phyloP scores from a whole-genome alignment of 2,113 vertebrate species.

The Rhynchopsitta pachyrhyncha region DNA sequence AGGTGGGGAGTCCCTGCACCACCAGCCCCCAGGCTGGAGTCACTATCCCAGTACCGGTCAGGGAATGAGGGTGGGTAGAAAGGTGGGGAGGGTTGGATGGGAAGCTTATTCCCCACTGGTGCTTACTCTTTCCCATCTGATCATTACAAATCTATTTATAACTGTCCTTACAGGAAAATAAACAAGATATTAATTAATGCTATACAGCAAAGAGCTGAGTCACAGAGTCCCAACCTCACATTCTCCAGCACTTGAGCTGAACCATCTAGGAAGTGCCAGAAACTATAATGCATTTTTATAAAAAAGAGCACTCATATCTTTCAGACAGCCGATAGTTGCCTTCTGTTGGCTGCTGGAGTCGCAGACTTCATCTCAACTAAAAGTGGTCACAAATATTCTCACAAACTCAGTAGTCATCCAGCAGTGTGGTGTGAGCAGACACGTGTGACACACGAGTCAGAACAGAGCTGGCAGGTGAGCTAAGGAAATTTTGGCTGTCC shows the following conservation, averaged over 20 bases:
- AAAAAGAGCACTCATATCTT: not conserved
- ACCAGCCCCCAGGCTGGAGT: not conserved
- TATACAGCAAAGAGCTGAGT: conserved; percentile 26
- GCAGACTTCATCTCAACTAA: conserved; percentile 26
- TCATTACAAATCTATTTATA: conserved; percentile 46
- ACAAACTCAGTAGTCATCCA: conserved; percentile 27
- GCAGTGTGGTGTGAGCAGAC: not conserved
- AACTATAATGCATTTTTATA: not conserved
- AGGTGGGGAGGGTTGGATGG: not conserved
- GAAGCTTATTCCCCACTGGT: not conserved
- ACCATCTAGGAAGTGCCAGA: conserved; percentile 6
- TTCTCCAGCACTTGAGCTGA: conserved; percentile 18
- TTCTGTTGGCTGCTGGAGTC: conserved; percentile 12
- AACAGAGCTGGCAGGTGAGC: conserved; percentile 25
- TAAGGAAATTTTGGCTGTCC: conserved; percentile 33
- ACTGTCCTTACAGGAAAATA: conserved; percentile 27
- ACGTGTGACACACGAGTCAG: conserved; percentile 10
- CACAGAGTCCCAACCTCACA: not conserved
- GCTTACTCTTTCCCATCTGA: conserved; percentile 8
- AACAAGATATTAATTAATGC: not conserved
- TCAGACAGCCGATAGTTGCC: not conserved
- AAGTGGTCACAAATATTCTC: conserved; percentile 47
- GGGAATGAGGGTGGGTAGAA: not conserved
- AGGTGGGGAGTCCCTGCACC: not conserved
- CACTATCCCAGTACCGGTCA: not conserved